Conservation (phyloP, 2,113 vertebrate genomes). For the Geococcyx californianus region DNA sequence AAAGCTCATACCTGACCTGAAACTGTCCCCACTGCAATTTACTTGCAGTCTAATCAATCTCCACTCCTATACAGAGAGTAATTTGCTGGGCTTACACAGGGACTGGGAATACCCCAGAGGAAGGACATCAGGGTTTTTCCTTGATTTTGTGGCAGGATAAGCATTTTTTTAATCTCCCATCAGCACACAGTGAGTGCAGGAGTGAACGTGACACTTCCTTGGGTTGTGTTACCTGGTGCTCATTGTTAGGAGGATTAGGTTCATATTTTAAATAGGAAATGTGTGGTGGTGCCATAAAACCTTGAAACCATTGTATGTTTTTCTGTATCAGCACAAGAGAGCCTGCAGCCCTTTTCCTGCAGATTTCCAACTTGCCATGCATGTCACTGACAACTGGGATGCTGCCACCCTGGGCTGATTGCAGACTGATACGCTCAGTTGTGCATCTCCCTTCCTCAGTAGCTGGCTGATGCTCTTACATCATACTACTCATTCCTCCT, state of each 20-base stretch:
- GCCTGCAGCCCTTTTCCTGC: not conserved
- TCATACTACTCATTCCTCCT: not conserved
- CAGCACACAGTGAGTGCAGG: not conserved
- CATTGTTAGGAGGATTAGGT: not conserved
- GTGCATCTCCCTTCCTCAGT: not conserved
- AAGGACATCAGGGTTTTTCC: not conserved
- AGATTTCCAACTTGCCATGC: not conserved
- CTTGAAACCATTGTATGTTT: not conserved
- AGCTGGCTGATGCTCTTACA: not conserved
- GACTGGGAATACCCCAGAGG: not conserved
- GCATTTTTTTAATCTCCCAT: not conserved
- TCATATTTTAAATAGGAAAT: not conserved
- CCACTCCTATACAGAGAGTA: not conserved
- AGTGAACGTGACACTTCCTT: not conserved
- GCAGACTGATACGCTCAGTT: fast-evolving
- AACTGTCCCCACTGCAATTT: not conserved
- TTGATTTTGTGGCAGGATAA: not conserved
- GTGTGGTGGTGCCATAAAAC: fast-evolving
- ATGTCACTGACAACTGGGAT: fast-evolving
- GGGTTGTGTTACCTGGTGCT: fast-evolving
- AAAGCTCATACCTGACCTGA: not conserved
- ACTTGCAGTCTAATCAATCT: not conserved
- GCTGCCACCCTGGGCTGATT: not conserved
- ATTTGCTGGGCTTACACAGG: not conserved
- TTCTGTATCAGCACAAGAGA: not conserved